These are phyloP conservation scores for Tribolium freemani DNA, from an alignment of 2,888 invertebrate species.

Conservation along the genomic window DNA sequence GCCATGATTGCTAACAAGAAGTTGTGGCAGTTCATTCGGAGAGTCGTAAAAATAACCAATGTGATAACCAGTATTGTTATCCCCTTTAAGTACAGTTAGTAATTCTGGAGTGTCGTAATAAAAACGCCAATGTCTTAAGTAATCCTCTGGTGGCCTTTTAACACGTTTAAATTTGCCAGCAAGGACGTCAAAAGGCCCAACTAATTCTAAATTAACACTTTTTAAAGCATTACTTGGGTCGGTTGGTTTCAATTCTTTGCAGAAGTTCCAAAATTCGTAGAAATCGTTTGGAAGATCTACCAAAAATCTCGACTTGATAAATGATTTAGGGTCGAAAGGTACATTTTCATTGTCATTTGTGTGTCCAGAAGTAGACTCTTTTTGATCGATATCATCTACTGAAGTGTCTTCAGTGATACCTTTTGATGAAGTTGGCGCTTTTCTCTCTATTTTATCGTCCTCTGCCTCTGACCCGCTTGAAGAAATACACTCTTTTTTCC, in stretches of 20 bases:
- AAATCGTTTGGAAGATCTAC: constrained; percentile 93
- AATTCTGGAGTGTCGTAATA: constrained; percentile 96
- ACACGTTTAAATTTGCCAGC: constrained; percentile 65
- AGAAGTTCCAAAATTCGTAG: constrained; percentile 86
- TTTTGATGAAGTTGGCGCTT: too few relatives aligned
- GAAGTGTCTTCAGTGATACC: too few relatives aligned
- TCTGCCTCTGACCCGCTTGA: constrained; percentile 47
- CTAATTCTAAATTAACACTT: constrained; percentile 78
- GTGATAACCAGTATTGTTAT: constrained; percentile 81
- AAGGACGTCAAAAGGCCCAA: constrained; percentile 91
- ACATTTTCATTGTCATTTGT: constrained; percentile 60
- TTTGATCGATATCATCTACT: constrained; percentile 61
- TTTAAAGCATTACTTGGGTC: constrained; percentile 76
- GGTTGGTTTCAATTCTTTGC: constrained; percentile 71
- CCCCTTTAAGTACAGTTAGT: constrained; percentile 83
- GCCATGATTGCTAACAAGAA: constrained; percentile 84
- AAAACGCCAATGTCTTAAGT: constrained; percentile 89
- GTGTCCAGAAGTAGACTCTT: not conserved
- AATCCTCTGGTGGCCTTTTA: constrained; percentile 70
- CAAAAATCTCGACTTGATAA: constrained; percentile 82
- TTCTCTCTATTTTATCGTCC: not conserved
- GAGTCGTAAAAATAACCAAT: constrained; percentile 93
- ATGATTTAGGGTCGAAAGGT: constrained; percentile 61
- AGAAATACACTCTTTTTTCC: constrained; percentile 14
- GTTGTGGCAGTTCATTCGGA: constrained; percentile 79